Evolutionary conservation across 2,797 vertebrate genomes (phyloP).

Genomic region (Epinephelus awoara): DNA sequence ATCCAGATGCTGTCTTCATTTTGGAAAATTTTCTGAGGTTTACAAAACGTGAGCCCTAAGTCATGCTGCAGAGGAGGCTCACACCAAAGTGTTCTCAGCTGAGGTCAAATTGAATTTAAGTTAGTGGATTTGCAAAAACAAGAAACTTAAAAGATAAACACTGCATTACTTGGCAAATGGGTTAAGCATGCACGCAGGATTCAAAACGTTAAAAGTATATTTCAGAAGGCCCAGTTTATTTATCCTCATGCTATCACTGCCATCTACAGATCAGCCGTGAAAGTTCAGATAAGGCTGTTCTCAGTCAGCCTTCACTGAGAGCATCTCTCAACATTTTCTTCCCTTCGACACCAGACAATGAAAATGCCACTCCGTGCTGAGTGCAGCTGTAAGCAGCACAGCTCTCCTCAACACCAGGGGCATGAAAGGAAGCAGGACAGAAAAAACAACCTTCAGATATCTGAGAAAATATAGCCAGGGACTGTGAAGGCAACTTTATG

Average conservation of each 20-base stretch:
- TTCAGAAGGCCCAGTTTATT: slow-evolving; percentile 57
- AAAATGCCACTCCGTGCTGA: background rate
- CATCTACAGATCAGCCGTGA: slow-evolving; percentile 86
- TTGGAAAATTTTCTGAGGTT: slow-evolving; percentile 44
- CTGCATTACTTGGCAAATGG: background rate
- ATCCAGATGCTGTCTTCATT: slow-evolving; percentile 71
- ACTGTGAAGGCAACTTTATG: background rate
- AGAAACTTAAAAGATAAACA: background rate
- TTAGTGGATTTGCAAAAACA: slow-evolving; percentile 18
- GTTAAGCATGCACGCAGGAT: slow-evolving; percentile 30
- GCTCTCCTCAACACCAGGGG: background rate
- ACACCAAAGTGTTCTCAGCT: background rate
- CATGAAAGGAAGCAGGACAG: background rate
- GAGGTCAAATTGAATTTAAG: background rate
- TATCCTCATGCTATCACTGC: slow-evolving; percentile 84
- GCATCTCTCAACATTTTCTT: slow-evolving; percentile 25
- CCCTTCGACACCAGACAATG: slow-evolving; percentile 19
- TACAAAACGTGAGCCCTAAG: slow-evolving; percentile 35
- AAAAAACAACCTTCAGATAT: background rate
- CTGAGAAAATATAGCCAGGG: background rate
- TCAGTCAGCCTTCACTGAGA: slow-evolving; percentile 9
- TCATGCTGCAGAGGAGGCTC: slow-evolving; percentile 19
- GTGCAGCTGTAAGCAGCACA: slow-evolving; percentile 7
- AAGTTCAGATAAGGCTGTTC: slow-evolving; percentile 75
- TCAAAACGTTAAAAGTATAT: slow-evolving; percentile 48